phyloP scores from a whole-genome alignment of 2,113 vertebrate species.

The Vidua chalybeata region DNA sequence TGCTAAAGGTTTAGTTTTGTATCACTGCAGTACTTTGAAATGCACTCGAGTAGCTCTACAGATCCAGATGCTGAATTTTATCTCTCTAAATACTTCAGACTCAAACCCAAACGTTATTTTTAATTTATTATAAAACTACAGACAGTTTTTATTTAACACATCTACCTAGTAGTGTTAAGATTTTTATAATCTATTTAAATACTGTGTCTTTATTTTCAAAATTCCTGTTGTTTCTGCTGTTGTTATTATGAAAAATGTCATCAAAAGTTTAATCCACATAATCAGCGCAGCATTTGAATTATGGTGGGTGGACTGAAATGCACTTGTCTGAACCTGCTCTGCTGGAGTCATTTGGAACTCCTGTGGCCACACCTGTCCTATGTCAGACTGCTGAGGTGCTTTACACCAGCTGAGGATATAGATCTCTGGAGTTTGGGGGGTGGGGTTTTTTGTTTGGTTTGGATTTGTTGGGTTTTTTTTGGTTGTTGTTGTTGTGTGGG shows the following conservation, averaged over 20 bases:
- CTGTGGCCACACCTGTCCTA: not conserved
- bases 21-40: not conserved
- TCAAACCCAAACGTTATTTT: slow-evolving; percentile 41
- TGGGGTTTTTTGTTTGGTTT: not conserved
- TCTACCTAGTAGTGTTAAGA: not conserved
- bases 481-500: not conserved
- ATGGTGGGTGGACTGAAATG: not conserved
- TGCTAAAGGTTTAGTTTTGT: not conserved
- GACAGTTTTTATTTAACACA: slow-evolving; percentile 37
- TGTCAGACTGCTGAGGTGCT: not conserved
- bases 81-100: not conserved
- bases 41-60: not conserved
- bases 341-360: not conserved
- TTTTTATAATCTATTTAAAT: slow-evolving; percentile 45
- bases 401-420: not conserved
- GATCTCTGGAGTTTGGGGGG: not conserved
- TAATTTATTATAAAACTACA: slow-evolving; percentile 69
- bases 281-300: not conserved
- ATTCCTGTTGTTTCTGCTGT: not conserved
- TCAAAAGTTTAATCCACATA: not conserved
- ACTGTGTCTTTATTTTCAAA: not conserved
- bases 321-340: not conserved
- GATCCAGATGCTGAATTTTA: not conserved
- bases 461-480: not conserved
- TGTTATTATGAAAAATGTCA: not conserved